Conservation (phyloP, 2,797 vertebrate species). For the Platyrinchus mystaceus region DNA sequence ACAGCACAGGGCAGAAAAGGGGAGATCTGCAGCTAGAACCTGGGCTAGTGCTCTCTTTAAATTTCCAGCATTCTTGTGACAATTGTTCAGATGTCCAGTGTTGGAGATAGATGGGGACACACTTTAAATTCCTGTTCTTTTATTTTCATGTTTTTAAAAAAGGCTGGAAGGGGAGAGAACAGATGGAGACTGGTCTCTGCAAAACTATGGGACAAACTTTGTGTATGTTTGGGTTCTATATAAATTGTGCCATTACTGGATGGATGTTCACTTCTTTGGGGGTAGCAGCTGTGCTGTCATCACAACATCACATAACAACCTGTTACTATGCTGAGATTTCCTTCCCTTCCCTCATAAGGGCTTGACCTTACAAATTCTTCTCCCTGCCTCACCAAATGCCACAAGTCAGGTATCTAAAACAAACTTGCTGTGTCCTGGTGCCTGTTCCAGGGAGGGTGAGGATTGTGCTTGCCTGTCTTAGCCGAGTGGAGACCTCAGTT, state of each 20-base stretch:
- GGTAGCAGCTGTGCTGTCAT: not conserved
- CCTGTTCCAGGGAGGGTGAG: rapidly evolving
- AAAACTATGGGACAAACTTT: not conserved
- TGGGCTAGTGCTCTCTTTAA: not conserved
- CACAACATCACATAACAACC: not conserved
- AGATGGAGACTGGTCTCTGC: not conserved
- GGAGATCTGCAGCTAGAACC: not conserved
- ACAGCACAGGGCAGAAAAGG: not conserved
- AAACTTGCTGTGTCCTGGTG: not conserved
- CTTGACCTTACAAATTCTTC: not conserved
- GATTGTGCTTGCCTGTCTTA: not conserved
- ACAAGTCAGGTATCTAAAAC: not conserved
- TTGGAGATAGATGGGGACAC: not conserved
- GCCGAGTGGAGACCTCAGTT: not conserved
- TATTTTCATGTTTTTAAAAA: not conserved
- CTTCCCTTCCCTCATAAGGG: not conserved
- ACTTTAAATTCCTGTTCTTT: not conserved
- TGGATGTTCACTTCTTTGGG: not conserved
- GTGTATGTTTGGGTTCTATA: not conserved
- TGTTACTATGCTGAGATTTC: not conserved
- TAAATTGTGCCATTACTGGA: not conserved
- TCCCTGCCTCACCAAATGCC: not conserved
- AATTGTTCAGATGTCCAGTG: not conserved
- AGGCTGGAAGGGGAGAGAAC: not conserved
- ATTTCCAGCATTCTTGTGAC: not conserved